Base-by-base conservation (phyloP, 2,113 vertebrate species). In the Telmatochromis brichardi region DNA sequence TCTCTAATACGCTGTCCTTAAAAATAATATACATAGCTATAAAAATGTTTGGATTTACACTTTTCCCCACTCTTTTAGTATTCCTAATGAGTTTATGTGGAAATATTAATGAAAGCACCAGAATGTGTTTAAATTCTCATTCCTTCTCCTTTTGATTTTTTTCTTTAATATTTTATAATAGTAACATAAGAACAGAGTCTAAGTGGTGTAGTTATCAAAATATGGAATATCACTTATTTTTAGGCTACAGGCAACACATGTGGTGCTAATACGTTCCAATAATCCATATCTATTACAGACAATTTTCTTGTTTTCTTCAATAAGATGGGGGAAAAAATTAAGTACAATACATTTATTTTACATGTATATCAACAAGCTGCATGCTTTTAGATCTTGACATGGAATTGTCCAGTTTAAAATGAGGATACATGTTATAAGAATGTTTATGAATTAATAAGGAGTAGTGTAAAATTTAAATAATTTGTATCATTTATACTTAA, bases 41-140 rank as follows among this genome's bases (percentile, higher is more conserved):
- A n/a, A 50, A 50, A 31, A 31, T 78, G 23, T 78, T 58, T 84
- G 45, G 21, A 45, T 85, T 55, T 33, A 19, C 35, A 79, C 81
- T 35, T 84, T 3, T n/a, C 1, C 23, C 23, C 26, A n/a, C 42
- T 45, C 15, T 85, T 76, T 68, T 17, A 28, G 9, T 55, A 17
- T 50, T 10, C 11, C 3, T 4, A 14, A 11, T 23, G 11, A 12
- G 28, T 31, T 84, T 31, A 13, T 71, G 9, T 55, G 71, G 6
- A 68, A 90, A 76, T 45, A 50, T 35, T 33, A 76, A 83, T 5
- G 3, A 50, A 76, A 47, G 42, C 42, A 28, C 15, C 42, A 19
- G 23, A 76, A 50, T 33, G 40, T 19, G 6, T 51, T 51, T 50
- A 76, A 12, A 31, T 51, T 78, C 73, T 50, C 26, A 50, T 50